These are phyloP conservation scores for Leiothrix lutea DNA, from an alignment of 2,113 vertebrate species.

Conservation along the genomic window DNA sequence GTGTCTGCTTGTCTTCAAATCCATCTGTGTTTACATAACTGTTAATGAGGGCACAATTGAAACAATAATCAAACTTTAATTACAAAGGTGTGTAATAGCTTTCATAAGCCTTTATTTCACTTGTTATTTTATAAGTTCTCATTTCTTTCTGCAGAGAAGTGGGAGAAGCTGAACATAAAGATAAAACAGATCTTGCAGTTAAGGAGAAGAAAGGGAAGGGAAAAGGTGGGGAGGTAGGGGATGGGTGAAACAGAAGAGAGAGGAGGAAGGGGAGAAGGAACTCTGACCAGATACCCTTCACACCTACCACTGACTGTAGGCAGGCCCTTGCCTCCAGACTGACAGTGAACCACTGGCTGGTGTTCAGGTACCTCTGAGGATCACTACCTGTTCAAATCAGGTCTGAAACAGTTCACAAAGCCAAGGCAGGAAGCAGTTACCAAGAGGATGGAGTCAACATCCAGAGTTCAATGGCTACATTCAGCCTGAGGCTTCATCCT, in stretches of 20 bases:
- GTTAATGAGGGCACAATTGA: background rate
- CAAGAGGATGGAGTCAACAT: background rate
- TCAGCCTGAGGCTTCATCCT: background rate
- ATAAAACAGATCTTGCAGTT: background rate
- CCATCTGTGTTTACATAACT: constrained; percentile 24
- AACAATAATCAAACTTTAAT: constrained; percentile 25
- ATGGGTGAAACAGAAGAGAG: background rate
- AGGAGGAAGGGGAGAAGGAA: background rate
- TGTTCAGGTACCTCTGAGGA: background rate
- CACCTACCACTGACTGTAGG: background rate
- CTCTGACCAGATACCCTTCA: background rate
- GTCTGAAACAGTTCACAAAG: background rate
- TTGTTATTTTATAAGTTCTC: background rate
- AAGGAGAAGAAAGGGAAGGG: background rate
- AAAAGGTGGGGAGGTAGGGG: background rate
- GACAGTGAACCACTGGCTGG: background rate
- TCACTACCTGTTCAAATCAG: background rate
- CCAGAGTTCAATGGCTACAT: background rate
- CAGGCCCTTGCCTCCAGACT: background rate
- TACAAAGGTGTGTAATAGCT: background rate
- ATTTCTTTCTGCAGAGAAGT: background rate
- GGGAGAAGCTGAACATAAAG: background rate
- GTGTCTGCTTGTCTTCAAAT: constrained; percentile 23
- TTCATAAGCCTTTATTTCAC: background rate
- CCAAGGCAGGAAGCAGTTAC: background rate